phyloP scores from a whole-genome alignment of 2,797 vertebrate species.

The Poecilia velifera region DNA sequence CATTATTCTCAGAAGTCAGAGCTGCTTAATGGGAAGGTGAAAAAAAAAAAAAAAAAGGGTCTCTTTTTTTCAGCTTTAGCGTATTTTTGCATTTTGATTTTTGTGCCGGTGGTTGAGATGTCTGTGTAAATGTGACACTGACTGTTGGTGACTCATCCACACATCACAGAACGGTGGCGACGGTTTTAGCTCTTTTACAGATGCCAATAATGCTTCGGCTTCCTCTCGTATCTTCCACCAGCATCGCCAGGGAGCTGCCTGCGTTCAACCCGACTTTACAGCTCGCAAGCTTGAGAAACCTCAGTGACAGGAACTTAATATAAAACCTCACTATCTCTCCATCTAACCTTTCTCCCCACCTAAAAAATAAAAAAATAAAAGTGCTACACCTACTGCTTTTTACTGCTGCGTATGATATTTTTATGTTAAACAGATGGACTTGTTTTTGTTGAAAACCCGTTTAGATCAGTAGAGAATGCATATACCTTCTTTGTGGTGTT shows the following conservation, averaged over 20 bases:
- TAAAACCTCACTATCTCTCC: constrained; percentile 56
- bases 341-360: constrained; percentile 48
- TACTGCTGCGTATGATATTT: neutral
- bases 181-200: constrained; percentile 7
- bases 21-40: neutral
- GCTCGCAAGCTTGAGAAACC: constrained; percentile 48
- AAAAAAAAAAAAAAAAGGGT: no score
- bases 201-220: constrained; percentile 29
- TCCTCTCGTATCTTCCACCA: constrained; percentile 60
- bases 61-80: constrained; percentile 12
- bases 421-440: neutral
- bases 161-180: constrained; percentile 57
- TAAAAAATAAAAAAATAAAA: neutral
- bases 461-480: neutral
- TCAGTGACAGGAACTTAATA: constrained; percentile 41
- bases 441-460: neutral
- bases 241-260: constrained; percentile 33
- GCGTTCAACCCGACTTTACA: constrained; percentile 18
- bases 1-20: constrained; percentile 62
- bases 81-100: constrained; percentile 19
- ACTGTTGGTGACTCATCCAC: constrained; percentile 59
- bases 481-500: neutral
- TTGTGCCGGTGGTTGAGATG: constrained; percentile 46
- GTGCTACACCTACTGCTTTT: neutral
- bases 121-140: constrained; percentile 24